Base-by-base conservation (phyloP, 2,113 vertebrate genomes). In the Carassius carassius region DNA sequence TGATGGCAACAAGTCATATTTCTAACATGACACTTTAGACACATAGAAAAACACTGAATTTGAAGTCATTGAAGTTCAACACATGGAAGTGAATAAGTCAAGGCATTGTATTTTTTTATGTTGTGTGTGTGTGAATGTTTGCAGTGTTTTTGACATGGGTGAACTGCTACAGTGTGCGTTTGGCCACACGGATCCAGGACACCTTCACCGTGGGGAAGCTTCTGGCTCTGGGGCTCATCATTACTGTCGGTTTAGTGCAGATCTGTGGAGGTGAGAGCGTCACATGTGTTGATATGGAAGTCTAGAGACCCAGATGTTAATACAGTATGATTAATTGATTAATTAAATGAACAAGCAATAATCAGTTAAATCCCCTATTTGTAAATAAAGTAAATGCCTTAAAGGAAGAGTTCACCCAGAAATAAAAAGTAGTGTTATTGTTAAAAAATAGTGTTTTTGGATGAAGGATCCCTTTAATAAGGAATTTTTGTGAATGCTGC, bases 61-160 rank as follows among this genome's bases (percentile, higher is more conserved):
- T 70, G 3, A 70, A 70, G 32, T 21, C 67, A 70, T 29, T 29
- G 29, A 29, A 29, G 29, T 29, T 29, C 29, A 29, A 29, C 32
- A 3, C 9, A 3, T 70, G 11, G 5, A 21, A 37, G 29, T 29
- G 29, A 29, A 29, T 29, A 29, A 29, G 1, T 29, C 29, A 29
- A 29, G 29, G 29, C 29, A 29, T 29, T 29, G 1, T 2, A 29
- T 29, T 29, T 29, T 29, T 29, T 29, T 1, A 25, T 77, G n/a
- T 69, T 19, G 35, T 65, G 23, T 65, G 74, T 72, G 17, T 79
- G n/a, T 74, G 29, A 84, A 91, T 86, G 65, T 89, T 56, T 85
- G 69, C 92, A 99, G 97, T 98, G 91, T 94, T 99, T 65, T 94
- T 99, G 90, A 99, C 97, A 0, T 99, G 97, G 97, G 97, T 99